Evolutionary conservation across 2,888 invertebrate genomes (phyloP), one percentile per base, ranked within the genome.

Genomic region (Acrobasis suavella): DNA sequence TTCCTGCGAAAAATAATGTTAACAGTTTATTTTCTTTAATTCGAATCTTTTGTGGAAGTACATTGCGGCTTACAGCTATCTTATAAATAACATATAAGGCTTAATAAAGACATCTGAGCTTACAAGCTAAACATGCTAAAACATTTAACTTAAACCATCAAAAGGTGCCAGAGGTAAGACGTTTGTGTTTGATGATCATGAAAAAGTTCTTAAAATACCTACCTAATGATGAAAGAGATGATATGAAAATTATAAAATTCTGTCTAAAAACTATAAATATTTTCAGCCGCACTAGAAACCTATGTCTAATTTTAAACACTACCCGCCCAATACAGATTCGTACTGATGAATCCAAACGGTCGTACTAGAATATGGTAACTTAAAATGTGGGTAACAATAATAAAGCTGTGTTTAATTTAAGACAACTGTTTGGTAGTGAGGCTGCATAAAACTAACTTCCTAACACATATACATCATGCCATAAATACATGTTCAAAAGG

Each of bases 391-490:
- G 22, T 22, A 22, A n/a, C 22, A 22, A 22, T 22, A 22, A 32
- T 32, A 32, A 5, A 7, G 5, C 8, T 6, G 7, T 32, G 32
- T 32, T 32, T 32, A 32, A 8, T 32, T 32, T 32, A 6, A 32
- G 32, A 32, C 32, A 32, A 32, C 5, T 32, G 32, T 32, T 32
- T 32, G 32, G 32, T 32, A 32, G 7, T 32, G 32, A 32, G 32
- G 32, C 32, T 32, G 32, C 32, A 71, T 70, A 68, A 68, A 63
- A 63, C 49, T 58, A 60, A 69, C 64, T 68, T 77, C 82, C 82
- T 84, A 84, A 86, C 86, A 89, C 85, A 87, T 83, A 85, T 82
- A 90, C 86, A 86, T 81, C 91, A 91, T 89, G 90, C 91, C 81
- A 80, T 75, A 46, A 78, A 79, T 82, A 72, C 69, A 74, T 37